Conservation (phyloP, 2,888 invertebrate genomes). For the Norana najaformis region DNA sequence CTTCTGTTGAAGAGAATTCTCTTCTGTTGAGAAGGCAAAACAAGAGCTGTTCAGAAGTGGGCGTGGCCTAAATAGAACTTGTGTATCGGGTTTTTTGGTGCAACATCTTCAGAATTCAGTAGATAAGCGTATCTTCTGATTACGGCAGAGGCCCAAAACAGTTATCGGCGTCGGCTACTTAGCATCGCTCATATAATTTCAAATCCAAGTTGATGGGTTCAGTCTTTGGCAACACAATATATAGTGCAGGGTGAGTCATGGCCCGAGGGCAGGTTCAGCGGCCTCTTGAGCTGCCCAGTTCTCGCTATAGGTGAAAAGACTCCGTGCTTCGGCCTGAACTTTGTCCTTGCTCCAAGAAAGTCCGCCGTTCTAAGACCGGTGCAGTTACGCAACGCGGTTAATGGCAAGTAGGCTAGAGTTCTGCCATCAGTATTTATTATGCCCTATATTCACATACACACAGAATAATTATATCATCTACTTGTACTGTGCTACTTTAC, state of each 20-base stretch:
- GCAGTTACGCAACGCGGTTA: too few relatives aligned
- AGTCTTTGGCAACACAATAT: not conserved
- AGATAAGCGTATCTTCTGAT: not conserved
- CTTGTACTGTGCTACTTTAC: too few relatives aligned
- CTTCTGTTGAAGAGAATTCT: too few relatives aligned
- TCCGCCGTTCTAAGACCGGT: too few relatives aligned
- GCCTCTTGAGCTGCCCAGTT: not conserved
- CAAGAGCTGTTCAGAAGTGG: not conserved
- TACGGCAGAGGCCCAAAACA: not conserved
- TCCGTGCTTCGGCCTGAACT: not conserved
- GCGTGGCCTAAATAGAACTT: not conserved
- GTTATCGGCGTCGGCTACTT: not conserved
- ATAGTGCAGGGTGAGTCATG: not conserved
- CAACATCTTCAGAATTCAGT: too few relatives aligned
- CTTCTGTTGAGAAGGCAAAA: not conserved
- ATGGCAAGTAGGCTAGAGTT: too few relatives aligned
- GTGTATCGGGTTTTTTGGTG: too few relatives aligned
- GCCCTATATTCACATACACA: too few relatives aligned
- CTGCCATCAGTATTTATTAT: too few relatives aligned
- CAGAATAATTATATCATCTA: too few relatives aligned
- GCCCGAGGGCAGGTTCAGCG: not conserved
- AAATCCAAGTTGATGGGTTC: not conserved
- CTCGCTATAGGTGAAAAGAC: not conserved
- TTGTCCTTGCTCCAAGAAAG: not conserved
- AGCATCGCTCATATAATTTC: not conserved